Base-by-base conservation (phyloP, 2,797 vertebrate species). In the Meriones psammophilus region DNA sequence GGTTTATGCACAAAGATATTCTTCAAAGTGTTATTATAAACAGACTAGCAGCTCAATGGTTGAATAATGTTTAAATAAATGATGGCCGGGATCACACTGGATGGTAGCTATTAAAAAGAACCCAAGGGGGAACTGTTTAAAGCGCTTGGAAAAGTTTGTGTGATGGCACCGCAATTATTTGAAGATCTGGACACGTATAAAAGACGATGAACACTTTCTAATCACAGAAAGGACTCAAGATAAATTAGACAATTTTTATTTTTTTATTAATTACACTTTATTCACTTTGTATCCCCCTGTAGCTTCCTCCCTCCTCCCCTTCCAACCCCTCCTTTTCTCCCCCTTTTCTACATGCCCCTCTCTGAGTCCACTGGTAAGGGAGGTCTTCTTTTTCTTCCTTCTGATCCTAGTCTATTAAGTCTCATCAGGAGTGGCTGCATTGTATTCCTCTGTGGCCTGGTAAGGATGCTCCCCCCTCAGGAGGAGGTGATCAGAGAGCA, bases 51-150 rank as follows among this genome's bases (percentile, higher is more conserved):
- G 56, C n/a, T 76, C 81, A 79, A n/a, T 94, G 83, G 15, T 50
- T 92, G 83, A 97, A 77, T 89, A 95, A 92, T 76, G 79, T 94
- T 96, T 83, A 94, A 94, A 95, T 97, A 94, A 97, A 92, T 87
- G 56, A 89, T 81, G 71, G 64, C 50, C 20, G 5, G 2, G 36
- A 77, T 86, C 73, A 46, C 15, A 0, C 69, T 64, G 58, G 66
- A 58, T 94, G 64, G 6, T 79, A 80, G 77, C 92, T 93, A 74
- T 94, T 94, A 80, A 94, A 93, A 94, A 62, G n/a, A 85, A 94
- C 77, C 80, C 83, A 68, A 85, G 26, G 66, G 89, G 89, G 77
- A 60, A 88, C 64, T 81, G 91, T 94, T 79, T 76, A 76, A 96
- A 91, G 26, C 33, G 46, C 33, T 89, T 77, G 39, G 56, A 80